A percentile compares a stretch with the other conserved stretches of the same genome.
Conservation (phyloP, 2,113 vertebrate genomes). For the Polypterus senegalus region DNA sequence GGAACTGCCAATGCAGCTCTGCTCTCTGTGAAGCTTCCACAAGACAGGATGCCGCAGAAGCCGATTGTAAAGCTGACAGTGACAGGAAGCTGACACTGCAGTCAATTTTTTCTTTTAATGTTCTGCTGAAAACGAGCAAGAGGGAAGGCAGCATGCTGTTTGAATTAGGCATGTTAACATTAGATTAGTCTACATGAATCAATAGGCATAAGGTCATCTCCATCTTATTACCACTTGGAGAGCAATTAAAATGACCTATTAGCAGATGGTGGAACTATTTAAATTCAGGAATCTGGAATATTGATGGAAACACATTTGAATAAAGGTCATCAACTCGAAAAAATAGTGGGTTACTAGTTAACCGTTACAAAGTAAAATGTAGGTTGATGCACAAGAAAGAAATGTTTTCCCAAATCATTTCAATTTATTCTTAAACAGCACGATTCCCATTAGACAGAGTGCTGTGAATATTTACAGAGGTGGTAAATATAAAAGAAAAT, state of each 20-base stretch:
- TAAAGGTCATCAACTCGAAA: slow-evolving; percentile 19
- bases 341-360: too few species aligned
- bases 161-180: slow-evolving; percentile 13
- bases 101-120: slow-evolving; percentile 1
- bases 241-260: slow-evolving; percentile 22
- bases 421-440: too few species aligned
- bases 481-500: too few species aligned
- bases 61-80: slow-evolving; percentile 5
- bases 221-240: slow-evolving; percentile 11
- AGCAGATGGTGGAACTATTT: slow-evolving; percentile 5
- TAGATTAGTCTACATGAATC: slow-evolving; percentile 19
- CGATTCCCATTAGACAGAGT: too few species aligned
- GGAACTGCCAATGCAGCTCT: too few species aligned
- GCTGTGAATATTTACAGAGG: too few species aligned
- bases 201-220: slow-evolving; percentile 25
- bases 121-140: neutral
- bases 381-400: too few species aligned
- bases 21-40: too few species aligned
- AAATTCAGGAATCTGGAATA: neutral
- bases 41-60: too few species aligned
- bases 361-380: too few species aligned
- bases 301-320: slow-evolving; percentile 14
- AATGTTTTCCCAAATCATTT: too few species aligned
- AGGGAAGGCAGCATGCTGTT: slow-evolving; percentile 11
- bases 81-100: neutral